Evolutionary conservation across 2,888 invertebrate genomes (phyloP).

Genomic region (Monopis laevigella): DNA sequence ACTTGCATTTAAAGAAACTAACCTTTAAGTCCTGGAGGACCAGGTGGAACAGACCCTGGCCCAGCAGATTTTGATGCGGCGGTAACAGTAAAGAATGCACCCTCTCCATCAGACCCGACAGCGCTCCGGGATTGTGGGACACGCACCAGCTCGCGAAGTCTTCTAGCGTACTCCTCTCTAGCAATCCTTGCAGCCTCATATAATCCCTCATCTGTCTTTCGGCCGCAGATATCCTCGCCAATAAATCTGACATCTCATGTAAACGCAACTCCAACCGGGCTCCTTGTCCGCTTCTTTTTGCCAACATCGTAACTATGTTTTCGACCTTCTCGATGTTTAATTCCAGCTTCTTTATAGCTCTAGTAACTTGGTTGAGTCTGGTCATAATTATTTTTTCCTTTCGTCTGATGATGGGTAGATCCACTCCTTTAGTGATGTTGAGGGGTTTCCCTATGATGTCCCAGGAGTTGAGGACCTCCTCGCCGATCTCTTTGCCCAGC

Average conservation of each 20-base stretch:
- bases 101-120: constrained; percentile 72
- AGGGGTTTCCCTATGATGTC: constrained; percentile 68
- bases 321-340: constrained; percentile 30
- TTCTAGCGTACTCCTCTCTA: constrained; percentile 73
- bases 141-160: constrained; percentile 77
- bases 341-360: constrained; percentile 40
- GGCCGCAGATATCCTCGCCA: constrained; percentile 67
- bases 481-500: constrained; percentile 67
- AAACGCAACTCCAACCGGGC: constrained; percentile 54
- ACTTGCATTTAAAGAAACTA: constrained; percentile 21
- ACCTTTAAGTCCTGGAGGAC: constrained; percentile 48
- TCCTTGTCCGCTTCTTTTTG: neutral
- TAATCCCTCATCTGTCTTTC: constrained; percentile 70
- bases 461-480: constrained; percentile 71
- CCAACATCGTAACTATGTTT: neutral
- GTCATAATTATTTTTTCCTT: constrained; percentile 70
- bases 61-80: constrained; percentile 43
- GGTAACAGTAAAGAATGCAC: constrained; percentile 72
- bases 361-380: constrained; percentile 39
- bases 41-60: constrained; percentile 51
- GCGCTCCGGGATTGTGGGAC: constrained; percentile 71
- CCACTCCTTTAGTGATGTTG: constrained; percentile 59
- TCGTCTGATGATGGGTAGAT: constrained; percentile 68
- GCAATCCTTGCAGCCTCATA: constrained; percentile 52
- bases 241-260: constrained; percentile 69